Conservation (phyloP, 2,797 vertebrate species). For the Oreonectes daqikongensis region DNA sequence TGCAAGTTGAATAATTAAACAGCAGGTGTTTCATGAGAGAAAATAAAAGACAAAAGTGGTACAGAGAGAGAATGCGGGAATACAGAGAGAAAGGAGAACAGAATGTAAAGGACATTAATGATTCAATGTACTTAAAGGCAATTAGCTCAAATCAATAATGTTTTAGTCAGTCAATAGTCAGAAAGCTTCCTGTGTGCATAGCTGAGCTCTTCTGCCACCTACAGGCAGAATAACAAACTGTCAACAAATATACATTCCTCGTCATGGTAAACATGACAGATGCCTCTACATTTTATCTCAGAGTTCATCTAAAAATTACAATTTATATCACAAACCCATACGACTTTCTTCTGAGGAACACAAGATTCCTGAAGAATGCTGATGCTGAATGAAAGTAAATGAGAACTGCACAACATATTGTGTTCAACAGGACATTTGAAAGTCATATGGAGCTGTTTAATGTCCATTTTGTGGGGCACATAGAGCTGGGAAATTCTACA, state of each 20-base stretch:
- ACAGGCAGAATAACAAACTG: conserved; percentile 12
- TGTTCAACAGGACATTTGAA: too few species aligned
- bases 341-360: too few species aligned
- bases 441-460: neutral
- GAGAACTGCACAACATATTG: neutral
- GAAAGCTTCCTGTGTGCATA: neutral
- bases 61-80: conserved; percentile 48
- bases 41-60: neutral
- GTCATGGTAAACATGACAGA: neutral
- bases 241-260: neutral
- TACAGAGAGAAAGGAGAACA: conserved; percentile 38
- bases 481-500: neutral
- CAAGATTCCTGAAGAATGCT: neutral
- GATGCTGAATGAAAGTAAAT: neutral
- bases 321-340: too few species aligned
- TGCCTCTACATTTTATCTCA: neutral
- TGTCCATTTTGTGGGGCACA: neutral
- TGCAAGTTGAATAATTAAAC: conserved; percentile 28
- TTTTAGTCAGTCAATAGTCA: neutral
- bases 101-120: conserved; percentile 28
- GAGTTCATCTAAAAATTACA: too few species aligned
- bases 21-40: conserved; percentile 36
- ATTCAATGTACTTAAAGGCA: neutral
- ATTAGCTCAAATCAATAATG: conserved; percentile 3
- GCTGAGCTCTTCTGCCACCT: conserved; percentile 49